Base-by-base conservation (phyloP, 2,888 invertebrate species). In the Dynastes hyllus region DNA sequence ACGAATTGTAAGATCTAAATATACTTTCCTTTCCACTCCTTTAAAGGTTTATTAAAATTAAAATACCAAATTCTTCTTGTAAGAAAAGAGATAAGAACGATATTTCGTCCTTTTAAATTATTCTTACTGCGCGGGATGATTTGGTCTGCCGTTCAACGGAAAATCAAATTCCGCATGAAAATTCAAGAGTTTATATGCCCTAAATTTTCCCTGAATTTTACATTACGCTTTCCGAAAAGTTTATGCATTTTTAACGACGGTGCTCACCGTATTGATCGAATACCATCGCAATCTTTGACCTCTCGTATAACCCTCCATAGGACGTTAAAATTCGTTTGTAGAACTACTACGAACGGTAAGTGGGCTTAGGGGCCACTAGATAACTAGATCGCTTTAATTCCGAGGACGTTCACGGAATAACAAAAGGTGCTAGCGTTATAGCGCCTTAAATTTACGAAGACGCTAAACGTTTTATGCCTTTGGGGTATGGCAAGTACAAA, bases 231-330 rank as follows among this genome's bases (percentile, higher is more conserved):
- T 50, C 69, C 4, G 27, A 69, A 69, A 69, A 69, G 69, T 69
- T 69, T 69, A 13, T 69, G 69, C 69, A 69, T 69, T 69, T 51
- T 51, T 69, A 69, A 69, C 69, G 29, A 51, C 69, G 6, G 6
- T 22, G n/a, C 51, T 50, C n/a, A 16, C 22, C 8, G 29, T 69
- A 69, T 69, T 51, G 69, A 69, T 69, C 69, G 51, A 69, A 51
- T 32, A 4, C 51, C 16, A 29, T 1, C 29, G 53, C 11, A 27
- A 69, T 69, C 69, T 51, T 51, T 69, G 27, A 69, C 27, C 69
- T 69, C 51, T 11, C 69, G 29, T 58, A 16, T 2, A 58, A 37
- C 22, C 9, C 45, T 51, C 51, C 50, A 9, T n/a, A 1, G 27
- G 22, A 22, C 50, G 50, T 50, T 69, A 45, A 16, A 50, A 69